phyloP scores from a whole-genome alignment of 2,797 vertebrate genomes.

The Bradypus variegatus region DNA sequence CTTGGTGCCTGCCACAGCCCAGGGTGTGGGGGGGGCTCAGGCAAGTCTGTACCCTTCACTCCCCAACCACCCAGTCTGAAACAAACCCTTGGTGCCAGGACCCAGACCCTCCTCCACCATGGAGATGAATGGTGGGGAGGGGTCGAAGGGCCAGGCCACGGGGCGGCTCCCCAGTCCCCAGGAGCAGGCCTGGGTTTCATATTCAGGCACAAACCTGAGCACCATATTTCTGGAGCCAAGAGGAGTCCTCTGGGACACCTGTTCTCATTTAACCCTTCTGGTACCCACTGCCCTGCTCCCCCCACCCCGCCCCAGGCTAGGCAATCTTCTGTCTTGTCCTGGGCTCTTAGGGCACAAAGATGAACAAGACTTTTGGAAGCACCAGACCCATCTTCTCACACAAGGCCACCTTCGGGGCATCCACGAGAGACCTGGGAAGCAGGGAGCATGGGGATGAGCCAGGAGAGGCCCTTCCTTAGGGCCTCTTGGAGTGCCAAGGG shows the following conservation, averaged over 20 bases:
- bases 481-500: too few species aligned
- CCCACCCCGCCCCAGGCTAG: too few species aligned
- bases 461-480: not conserved
- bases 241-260: not conserved
- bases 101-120: not conserved
- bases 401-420: not conserved
- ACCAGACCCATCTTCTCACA: not conserved
- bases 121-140: not conserved
- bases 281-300: not conserved
- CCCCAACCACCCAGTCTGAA: not conserved
- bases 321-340: not conserved
- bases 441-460: too few species aligned
- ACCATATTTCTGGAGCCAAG: not conserved
- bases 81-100: not conserved
- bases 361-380: not conserved
- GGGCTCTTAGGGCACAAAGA: not conserved
- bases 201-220: not conserved
- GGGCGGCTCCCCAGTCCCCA: not conserved
- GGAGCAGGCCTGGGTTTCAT: too few species aligned
- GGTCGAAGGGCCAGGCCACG: not conserved
- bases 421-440: not conserved
- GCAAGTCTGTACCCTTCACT: not conserved
- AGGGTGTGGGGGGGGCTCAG: too few species aligned
- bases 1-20: not conserved
- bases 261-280: not conserved